Evolutionary conservation across 2,888 invertebrate genomes (phyloP), one percentile per base, ranked within the genome.

Genomic region (Archips xylosteana): DNA sequence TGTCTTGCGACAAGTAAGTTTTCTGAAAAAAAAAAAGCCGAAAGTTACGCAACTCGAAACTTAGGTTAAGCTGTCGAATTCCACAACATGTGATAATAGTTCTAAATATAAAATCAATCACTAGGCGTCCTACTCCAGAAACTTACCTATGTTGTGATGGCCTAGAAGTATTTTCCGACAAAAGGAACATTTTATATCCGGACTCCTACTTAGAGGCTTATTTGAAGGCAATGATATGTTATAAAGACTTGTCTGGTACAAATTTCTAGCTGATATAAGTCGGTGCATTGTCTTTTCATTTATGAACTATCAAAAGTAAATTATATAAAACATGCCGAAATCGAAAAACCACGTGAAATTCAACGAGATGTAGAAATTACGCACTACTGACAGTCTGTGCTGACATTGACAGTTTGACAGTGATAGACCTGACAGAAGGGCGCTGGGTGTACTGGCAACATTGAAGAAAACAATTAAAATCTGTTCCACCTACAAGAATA

Each of bases 141-240:
- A 74, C 75, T 77, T 86, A 93, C 94, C 94, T 89, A 89, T 82
- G 80, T 85, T 83, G 62, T 84, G 78, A 45, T 85, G 86, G 64
- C 86, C 85, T 77, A 91, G 78, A 80, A 93, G 84, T 76, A 90
- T 84, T 85, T 88, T 92, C 71, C 87, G 89, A 79, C 94, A 94
- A 86, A 91, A 92, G 34, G 88, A 89, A 85, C 94, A 94, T 90
- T 92, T 92, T 85, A 91, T 87, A 81, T 92, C 89, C 42, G 85
- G 78, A 77, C 81, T 78, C 76, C 75, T 84, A 79, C 81, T 86
- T 12, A 85, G 51, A 36, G 84, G 79, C 82, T 81, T 88, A 73
- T 82, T 88, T 54, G 85, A 78, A 68, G 88, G 82, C 71, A 87
- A 77, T 23, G 89, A 79, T 74, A 89, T 79, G 75, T 87, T 85